These are phyloP conservation scores for Zonotrichia albicollis DNA, from an alignment of 2,797 vertebrate genomes.

Conservation along the genomic window DNA sequence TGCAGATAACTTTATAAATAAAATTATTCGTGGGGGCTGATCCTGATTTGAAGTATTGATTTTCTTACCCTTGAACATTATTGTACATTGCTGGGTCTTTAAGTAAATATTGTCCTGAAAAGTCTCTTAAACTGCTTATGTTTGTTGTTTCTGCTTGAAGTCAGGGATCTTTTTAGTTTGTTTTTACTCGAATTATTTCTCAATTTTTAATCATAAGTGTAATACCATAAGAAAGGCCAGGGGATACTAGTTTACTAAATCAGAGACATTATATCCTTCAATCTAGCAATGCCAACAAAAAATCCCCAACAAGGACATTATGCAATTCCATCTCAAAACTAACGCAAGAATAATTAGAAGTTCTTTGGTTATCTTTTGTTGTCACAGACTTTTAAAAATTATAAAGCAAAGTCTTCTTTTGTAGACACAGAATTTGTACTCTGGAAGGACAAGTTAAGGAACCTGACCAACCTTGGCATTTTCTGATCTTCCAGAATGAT, in stretches of 20 bases:
- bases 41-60: background rate
- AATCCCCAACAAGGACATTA: fast-evolving
- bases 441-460: background rate
- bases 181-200: background rate
- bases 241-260: background rate
- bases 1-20: background rate
- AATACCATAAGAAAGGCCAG: background rate
- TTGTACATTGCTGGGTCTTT: fast-evolving
- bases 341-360: background rate
- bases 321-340: background rate
- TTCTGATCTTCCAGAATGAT: background rate
- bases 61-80: background rate
- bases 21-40: background rate
- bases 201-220: background rate
- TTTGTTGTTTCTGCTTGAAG: background rate
- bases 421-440: background rate
- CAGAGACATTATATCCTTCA: background rate
- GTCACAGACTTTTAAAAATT: background rate
- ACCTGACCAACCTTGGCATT: background rate
- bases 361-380: background rate
- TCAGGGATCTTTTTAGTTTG: background rate
- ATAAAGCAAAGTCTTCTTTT: background rate
- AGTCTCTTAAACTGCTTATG: background rate
- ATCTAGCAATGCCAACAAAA: background rate
- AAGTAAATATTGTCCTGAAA: background rate